A percentile compares a stretch with the other conserved stretches of the same genome.
Conservation (phyloP, 2,113 vertebrate species). For the Panurus biarmicus region DNA sequence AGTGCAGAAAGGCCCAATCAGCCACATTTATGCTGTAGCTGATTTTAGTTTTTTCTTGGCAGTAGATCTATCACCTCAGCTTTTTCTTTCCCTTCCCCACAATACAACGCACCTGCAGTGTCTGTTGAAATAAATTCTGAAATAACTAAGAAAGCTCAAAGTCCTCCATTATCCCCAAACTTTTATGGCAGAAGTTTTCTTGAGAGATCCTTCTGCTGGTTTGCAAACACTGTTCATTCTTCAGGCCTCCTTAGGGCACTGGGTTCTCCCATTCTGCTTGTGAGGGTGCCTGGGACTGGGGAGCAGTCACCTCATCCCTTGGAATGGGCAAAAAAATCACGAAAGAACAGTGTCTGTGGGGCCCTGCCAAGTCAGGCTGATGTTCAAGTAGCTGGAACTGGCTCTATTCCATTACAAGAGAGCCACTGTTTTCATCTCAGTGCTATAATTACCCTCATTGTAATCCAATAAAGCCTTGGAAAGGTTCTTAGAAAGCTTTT, state of each 20-base stretch:
- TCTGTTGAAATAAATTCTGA: not conserved
- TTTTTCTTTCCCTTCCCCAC: not conserved
- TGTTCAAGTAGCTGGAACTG: not conserved
- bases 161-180: not conserved
- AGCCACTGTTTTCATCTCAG: not conserved
- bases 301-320: not conserved
- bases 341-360: not conserved
- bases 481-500: not conserved
- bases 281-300: not conserved
- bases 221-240: not conserved
- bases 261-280: not conserved
- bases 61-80: not conserved
- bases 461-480: not conserved
- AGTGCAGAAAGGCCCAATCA: not conserved
- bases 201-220: not conserved
- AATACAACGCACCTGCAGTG: not conserved
- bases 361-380: not conserved
- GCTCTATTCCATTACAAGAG: not conserved
- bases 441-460: not conserved
- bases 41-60: not conserved
- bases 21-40: not conserved
- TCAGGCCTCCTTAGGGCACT: not conserved
- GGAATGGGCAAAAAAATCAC: fast-evolving
- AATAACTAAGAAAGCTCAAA: not conserved
- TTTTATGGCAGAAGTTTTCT: not conserved